Evolutionary conservation across 2,888 invertebrate genomes (phyloP).

Genomic region (Onthophagus sagittarius): DNA sequence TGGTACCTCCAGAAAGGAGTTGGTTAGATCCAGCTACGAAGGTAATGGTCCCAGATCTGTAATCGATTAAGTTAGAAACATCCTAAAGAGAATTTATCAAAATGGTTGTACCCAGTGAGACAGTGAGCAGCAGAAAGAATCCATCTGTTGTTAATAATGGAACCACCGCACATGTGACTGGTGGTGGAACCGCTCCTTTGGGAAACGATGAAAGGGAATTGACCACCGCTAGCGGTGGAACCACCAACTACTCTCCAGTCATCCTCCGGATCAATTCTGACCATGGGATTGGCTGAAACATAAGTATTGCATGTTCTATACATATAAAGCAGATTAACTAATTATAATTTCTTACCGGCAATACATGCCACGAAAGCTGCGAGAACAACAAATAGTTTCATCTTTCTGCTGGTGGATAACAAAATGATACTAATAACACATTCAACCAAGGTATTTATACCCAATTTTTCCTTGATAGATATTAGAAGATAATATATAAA

Average conservation of each 20-base stretch:
- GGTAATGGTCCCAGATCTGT: background rate
- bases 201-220: slow-evolving; percentile 5
- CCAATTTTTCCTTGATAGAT: too few relatives aligned
- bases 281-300: slow-evolving; percentile 1
- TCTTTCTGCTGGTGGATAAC: background rate
- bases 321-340: too few relatives aligned
- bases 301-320: background rate
- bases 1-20: slow-evolving; percentile 47
- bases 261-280: slow-evolving; percentile 4
- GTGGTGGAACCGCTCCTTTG: slow-evolving; percentile 6
- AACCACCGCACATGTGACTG: slow-evolving; percentile 7
- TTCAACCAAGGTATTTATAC: background rate
- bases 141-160: slow-evolving; percentile 8
- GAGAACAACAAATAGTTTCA: slow-evolving; percentile 10
- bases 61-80: background rate
- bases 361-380: slow-evolving; percentile 9
- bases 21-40: slow-evolving; percentile 52
- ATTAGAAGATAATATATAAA: background rate
- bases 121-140: slow-evolving; percentile 8
- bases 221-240: background rate
- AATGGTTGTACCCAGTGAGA: background rate
- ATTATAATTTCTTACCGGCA: slow-evolving; percentile 7
- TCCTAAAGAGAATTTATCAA: too few relatives aligned
- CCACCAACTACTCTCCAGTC: slow-evolving; percentile 6
- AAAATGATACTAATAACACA: background rate